A percentile compares a stretch with the other conserved stretches of the same genome.
phyloP scores from a whole-genome alignment of 2,113 vertebrate species.

The Pachyramphus minor region DNA sequence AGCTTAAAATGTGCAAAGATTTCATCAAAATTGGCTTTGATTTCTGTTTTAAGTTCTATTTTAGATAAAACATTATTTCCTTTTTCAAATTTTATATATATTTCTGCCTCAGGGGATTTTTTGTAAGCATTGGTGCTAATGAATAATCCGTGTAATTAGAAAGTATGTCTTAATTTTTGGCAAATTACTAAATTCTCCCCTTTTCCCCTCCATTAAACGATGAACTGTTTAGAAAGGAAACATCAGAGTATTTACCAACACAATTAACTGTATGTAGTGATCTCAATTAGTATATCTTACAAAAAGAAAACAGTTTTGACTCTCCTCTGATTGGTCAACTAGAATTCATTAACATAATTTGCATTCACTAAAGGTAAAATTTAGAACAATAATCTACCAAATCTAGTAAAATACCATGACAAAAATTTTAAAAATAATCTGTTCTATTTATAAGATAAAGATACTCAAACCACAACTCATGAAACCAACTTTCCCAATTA shows the following conservation, averaged over 20 bases:
- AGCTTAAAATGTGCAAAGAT: not conserved
- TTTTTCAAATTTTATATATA: not conserved
- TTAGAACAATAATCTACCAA: not conserved
- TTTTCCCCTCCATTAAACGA: conserved; percentile 1
- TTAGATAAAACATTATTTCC: conserved; percentile 17
- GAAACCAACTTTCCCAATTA: not conserved
- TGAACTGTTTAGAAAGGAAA: not conserved
- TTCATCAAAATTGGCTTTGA: not conserved
- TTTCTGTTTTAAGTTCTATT: conserved; percentile 22
- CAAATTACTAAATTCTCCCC: conserved; percentile 16
- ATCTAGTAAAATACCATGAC: not conserved
- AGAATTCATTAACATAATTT: not conserved
- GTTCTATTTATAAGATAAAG: not conserved
- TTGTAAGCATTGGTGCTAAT: not conserved
- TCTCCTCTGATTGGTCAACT: not conserved
- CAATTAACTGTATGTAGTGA: not conserved
- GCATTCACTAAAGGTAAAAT: not conserved
- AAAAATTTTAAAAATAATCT: not conserved
- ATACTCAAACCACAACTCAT: not conserved
- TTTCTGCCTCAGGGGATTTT: not conserved
- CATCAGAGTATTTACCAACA: conserved; percentile 12
- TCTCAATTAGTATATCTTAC: not conserved
- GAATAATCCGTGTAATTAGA: conserved; percentile 23
- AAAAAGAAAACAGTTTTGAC: not conserved
- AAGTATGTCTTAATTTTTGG: conserved; percentile 19